Base-by-base conservation (phyloP, 2,888 invertebrate species). In the Cryptocephalus primarius region DNA sequence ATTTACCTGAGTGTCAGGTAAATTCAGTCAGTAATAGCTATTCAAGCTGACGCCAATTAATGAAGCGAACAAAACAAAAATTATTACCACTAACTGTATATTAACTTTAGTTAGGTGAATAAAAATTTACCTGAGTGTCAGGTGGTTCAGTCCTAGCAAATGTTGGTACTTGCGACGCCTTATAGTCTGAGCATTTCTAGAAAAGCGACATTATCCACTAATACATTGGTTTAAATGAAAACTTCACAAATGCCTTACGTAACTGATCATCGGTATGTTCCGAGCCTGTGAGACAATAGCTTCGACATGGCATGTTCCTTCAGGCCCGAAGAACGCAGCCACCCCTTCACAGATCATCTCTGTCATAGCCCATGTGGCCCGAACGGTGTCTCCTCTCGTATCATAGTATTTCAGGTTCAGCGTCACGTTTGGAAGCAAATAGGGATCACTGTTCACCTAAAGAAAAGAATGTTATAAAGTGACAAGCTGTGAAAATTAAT, bases 241-340 rank as follows among this genome's bases (percentile, higher is more conserved):
- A 36, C 4, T 36, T 36, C 36, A 6, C 2, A 11, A 36, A 36
- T 36, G 11, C 84, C 94, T 86, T 73, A 95, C 95, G 72, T 94
- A 94, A 66, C 93, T 91, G 70, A 96, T 89, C 90, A 96, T 94
- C 48, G 95, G 94, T 64, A 94, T 80, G 74, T 95, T 93, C 68
- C 88, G 82, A 40, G 94, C 86, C 66, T 94, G 90, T 22, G 95
- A 87, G 45, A 96, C 84, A 60, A 90, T 88, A 45, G 95, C 93
- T 71, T 95, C 95, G n/a, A 92, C 90, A 64, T 85, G 80, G 72
- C 96, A 96, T 44, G 84, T 82, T 48, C 92, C 91, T 72, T 96
- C 96, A 2, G 95, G 94, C 4, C 96, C 96, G 68, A 96, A 91
- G 76, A 95, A 92, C 43, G 89, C 93, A 33, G 86, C 82, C 46